Conservation (phyloP, 2,797 vertebrate species). For the Hyperoplus lanceolatus region DNA sequence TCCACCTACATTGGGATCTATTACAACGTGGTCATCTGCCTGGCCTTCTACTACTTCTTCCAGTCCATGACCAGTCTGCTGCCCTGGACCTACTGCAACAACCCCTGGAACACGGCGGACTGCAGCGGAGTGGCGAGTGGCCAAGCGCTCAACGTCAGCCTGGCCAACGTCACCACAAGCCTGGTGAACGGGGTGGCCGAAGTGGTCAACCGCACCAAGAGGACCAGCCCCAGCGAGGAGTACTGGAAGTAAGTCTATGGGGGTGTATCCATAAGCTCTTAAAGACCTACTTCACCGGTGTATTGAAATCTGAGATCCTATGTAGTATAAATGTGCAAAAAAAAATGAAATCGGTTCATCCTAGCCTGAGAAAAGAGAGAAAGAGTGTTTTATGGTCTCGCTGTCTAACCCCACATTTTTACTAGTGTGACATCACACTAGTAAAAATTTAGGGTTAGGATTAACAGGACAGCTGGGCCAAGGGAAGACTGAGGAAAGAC, state of each 20-base stretch:
- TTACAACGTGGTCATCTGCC: conserved; percentile 99
- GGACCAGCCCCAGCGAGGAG: conserved; percentile 98
- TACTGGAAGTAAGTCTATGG: conserved; percentile 94
- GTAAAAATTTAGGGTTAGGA: too few species aligned
- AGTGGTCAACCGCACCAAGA: conserved; percentile 90
- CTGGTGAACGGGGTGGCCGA: conserved; percentile 83
- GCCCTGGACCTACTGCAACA: conserved; percentile 99
- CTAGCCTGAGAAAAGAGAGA: too few species aligned
- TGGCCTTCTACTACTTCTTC: conserved; percentile 99
- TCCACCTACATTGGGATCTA: conserved; percentile 99
- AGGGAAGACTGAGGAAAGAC: too few species aligned
- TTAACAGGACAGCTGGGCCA: too few species aligned
- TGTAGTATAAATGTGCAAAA: too few species aligned
- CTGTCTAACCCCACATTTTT: too few species aligned
- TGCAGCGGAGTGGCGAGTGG: conserved; percentile 88
- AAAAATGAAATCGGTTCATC: too few species aligned
- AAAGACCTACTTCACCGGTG: too few species aligned
- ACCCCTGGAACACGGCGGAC: conserved; percentile 94
- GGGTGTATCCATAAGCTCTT: neutral
- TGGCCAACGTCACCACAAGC: conserved; percentile 71
- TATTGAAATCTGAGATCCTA: too few species aligned
- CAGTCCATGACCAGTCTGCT: conserved; percentile 95
- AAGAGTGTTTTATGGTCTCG: too few species aligned
- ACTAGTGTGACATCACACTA: too few species aligned
- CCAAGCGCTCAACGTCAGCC: conserved; percentile 79